Evolutionary conservation across 2,113 vertebrate species (phyloP).

Genomic region (Xiphophorus couchianus): DNA sequence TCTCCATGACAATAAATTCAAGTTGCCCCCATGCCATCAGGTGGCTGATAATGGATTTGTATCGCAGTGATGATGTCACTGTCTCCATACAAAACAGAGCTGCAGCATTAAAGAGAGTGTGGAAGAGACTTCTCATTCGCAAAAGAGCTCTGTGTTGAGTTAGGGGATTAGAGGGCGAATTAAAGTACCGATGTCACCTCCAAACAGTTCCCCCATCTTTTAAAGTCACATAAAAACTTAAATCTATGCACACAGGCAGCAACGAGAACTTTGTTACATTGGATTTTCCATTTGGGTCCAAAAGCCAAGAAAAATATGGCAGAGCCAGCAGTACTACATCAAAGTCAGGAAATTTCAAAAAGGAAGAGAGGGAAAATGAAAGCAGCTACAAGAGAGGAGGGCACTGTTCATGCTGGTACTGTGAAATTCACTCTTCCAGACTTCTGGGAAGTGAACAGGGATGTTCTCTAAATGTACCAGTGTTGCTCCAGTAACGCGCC

Average conservation of each 20-base stretch:
- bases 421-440: slow-evolving; percentile 69
- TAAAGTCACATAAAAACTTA: slow-evolving; percentile 71
- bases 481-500: slow-evolving; percentile 41
- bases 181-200: slow-evolving; percentile 79
- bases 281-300: slow-evolving; percentile 81
- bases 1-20: slow-evolving; percentile 71
- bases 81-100: slow-evolving; percentile 54
- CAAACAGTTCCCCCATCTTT: slow-evolving; percentile 76
- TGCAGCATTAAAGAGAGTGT: slow-evolving; percentile 48
- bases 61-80: slow-evolving; percentile 70
- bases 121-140: slow-evolving; percentile 61
- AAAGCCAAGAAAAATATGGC: slow-evolving; percentile 89
- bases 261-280: slow-evolving; percentile 79
- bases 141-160: slow-evolving; percentile 69
- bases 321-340: slow-evolving; percentile 83
- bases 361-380: slow-evolving; percentile 42
- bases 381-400: slow-evolving; percentile 35
- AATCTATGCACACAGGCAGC: slow-evolving; percentile 71
- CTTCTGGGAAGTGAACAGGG: slow-evolving; percentile 80
- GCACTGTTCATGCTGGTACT: slow-evolving; percentile 75
- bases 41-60: slow-evolving; percentile 68
- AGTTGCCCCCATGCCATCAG: slow-evolving; percentile 67
- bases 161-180: slow-evolving; percentile 76
- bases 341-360: slow-evolving; percentile 73
- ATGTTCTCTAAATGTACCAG: slow-evolving; percentile 37